phyloP scores from a whole-genome alignment of 2,797 vertebrate species.

The Pteronotus mesoamericanus region DNA sequence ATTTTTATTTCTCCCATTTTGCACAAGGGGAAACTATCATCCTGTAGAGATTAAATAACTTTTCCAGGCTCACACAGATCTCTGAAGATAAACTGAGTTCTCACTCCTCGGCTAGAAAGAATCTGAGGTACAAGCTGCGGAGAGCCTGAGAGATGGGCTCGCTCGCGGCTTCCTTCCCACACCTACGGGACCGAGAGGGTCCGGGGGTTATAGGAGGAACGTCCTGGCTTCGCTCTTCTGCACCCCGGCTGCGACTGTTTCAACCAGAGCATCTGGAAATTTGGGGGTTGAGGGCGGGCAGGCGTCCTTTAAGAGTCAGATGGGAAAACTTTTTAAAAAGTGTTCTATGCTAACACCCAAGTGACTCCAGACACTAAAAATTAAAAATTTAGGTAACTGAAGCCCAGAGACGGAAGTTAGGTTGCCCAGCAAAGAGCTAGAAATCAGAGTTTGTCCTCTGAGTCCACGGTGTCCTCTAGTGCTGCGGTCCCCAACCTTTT shows the following conservation, averaged over 20 bases:
- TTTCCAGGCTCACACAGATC: not conserved
- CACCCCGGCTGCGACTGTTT: not conserved
- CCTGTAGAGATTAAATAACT: not conserved
- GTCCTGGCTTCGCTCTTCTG: not conserved
- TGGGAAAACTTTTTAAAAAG: not conserved
- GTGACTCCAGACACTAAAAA: not conserved
- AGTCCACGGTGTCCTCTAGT: not conserved
- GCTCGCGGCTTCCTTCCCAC: not conserved
- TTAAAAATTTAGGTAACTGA: not conserved
- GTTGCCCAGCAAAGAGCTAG: not conserved
- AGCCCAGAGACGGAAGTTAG: not conserved
- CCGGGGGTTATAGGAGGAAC: not conserved
- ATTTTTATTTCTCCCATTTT: not conserved
- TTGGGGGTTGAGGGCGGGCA: rapidly evolving
- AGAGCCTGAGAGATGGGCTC: not conserved
- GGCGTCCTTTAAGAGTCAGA: not conserved
- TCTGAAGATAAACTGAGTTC: not conserved
- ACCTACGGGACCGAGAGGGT: not conserved
- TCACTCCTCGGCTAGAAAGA: not conserved
- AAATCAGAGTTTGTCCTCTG: not conserved
- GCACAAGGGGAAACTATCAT: not conserved
- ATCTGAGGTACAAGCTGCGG: not conserved
- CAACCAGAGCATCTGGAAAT: not conserved
- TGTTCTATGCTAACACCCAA: not conserved
- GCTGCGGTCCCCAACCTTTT: too few species aligned